A percentile compares a stretch with the other conserved stretches of the same genome.
phyloP scores from a whole-genome alignment of 2,113 vertebrate genomes.

The Pan paniscus region DNA sequence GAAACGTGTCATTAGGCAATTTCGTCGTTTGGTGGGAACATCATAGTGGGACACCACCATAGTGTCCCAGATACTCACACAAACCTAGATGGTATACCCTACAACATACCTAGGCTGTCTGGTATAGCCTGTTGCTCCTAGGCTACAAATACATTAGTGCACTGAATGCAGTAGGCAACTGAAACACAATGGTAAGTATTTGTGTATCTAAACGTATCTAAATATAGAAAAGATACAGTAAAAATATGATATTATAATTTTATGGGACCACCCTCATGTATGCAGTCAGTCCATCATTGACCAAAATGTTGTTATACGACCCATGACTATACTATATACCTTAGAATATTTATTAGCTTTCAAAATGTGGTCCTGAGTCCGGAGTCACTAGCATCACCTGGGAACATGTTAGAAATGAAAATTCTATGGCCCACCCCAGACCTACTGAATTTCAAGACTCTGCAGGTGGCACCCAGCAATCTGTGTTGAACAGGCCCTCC shows the following conservation, averaged over 20 bases:
- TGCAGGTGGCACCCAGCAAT: not conserved
- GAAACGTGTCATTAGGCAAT: no score
- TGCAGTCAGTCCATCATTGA: not conserved
- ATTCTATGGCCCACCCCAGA: not conserved
- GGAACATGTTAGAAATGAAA: not conserved
- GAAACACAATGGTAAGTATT: not conserved
- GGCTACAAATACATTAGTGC: no score
- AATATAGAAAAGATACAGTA: not conserved
- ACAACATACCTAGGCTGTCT: no score
- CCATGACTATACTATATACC: not conserved
- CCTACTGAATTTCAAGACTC: not conserved
- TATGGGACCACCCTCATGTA: not conserved
- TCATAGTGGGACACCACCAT: not conserved
- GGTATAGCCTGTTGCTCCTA: no score
- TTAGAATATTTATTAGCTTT: not conserved
- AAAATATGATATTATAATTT: not conserved
- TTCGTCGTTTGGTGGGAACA: not conserved
- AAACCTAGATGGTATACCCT: not conserved
- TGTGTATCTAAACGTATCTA: not conserved
- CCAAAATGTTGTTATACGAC: not conserved
- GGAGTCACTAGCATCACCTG: not conserved
- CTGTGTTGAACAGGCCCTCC: not conserved
- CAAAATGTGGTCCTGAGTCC: not conserved
- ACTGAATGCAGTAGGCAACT: no score
- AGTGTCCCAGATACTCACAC: not conserved